Evolutionary conservation across 2,797 vertebrate genomes (phyloP), one percentile per base, ranked within the genome.

Genomic region (Artibeus lituratus): DNA sequence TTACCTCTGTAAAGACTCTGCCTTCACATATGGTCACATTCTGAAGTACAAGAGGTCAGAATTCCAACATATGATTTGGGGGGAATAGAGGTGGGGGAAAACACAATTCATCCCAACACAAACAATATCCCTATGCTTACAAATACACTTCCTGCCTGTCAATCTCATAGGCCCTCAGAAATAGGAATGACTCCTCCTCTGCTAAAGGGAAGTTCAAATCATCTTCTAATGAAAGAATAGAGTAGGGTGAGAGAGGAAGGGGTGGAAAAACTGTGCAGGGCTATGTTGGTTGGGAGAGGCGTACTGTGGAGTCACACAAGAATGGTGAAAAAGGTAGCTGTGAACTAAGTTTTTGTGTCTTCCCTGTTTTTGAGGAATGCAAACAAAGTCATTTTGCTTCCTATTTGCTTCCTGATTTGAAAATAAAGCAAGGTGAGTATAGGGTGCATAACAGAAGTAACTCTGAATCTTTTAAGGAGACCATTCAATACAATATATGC

Each of bases 51-150:
- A 26, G 16, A 18, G 18, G 4, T 51, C 65, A 53, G 8, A 16
- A 74, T 24, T 69, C 57, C 70, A 94, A 62, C 22, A 22, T 42
- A 44, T 9, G 29, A 29, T 32, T 51, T 7, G 15, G 32, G 32
- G 26, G 11, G 14, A 18, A 16, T 0, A 2, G 10, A 19, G 21
- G 15, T 22, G 12, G 26, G 7, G 18, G 39, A 22, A 65, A 3
- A 49, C 44, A n/a, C 49, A 89, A 53, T 67, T 77, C 26, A 24
- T 32, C 10, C 19, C 32, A 49, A 80, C 22, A 37, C 59, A 42
- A 72, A 59, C 14, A 94, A 14, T 49, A 16, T 35, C 29, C 83
- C 55, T 70, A 14, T 70, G 12, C 76, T 77, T 51, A 70, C 77
- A 57, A 72, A 4, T 65, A 29, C 42, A 51, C 3, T 37, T n/a